Evolutionary conservation across 2,113 vertebrate species (phyloP).

Genomic region (Egretta garzetta): DNA sequence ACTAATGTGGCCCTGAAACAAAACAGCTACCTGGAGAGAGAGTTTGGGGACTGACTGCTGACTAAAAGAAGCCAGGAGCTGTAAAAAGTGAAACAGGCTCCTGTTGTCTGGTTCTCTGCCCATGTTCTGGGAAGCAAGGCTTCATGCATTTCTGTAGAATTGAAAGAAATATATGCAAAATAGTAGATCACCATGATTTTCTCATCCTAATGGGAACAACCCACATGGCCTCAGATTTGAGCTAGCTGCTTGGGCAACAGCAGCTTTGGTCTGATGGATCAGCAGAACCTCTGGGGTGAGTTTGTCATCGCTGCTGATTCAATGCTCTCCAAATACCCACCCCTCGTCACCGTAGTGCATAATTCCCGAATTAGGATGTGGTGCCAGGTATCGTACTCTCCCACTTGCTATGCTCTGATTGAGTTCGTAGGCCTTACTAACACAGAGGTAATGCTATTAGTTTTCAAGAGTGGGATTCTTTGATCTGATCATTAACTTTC

Average conservation of each 20-base stretch:
- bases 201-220: neutral
- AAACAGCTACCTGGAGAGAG: constrained; percentile 53
- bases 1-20: constrained; percentile 34
- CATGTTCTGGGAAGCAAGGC: neutral
- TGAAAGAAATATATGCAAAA: neutral
- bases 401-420: constrained; percentile 15
- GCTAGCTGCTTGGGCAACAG: neutral
- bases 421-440: constrained; percentile 12
- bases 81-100: constrained; percentile 38
- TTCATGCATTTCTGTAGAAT: neutral
- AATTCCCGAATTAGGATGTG: neutral
- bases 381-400: neutral
- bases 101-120: constrained; percentile 7
- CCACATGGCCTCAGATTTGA: neutral
- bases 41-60: constrained; percentile 2
- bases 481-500: constrained; percentile 1
- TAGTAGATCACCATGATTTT: neutral
- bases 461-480: neutral
- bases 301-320: neutral
- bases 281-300: neutral
- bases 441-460: neutral
- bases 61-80: constrained; percentile 18
- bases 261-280: neutral
- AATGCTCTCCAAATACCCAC: neutral
- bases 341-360: neutral